A percentile compares a stretch with the other conserved stretches of the same genome.
These are phyloP conservation scores for Catocala fraxini DNA, from an alignment of 2,888 invertebrate species.

Conservation along the genomic window DNA sequence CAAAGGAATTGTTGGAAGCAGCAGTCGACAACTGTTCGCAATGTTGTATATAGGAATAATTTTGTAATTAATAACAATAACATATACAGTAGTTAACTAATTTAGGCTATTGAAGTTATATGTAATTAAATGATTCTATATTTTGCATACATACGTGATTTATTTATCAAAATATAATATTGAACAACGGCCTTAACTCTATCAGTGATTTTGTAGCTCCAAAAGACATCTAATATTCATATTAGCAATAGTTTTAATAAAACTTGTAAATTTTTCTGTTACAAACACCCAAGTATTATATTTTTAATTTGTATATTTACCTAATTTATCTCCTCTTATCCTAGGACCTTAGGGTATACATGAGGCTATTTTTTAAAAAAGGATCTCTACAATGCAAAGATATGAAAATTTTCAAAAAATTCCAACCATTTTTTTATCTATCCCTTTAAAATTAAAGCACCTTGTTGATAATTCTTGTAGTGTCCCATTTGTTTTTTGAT, in stretches of 20 bases:
- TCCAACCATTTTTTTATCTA: background rate
- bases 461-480: background rate
- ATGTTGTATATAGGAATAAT: conserved; percentile 58
- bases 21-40: conserved; percentile 38
- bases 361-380: conserved; percentile 8
- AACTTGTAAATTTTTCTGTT: background rate
- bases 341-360: conserved; percentile 20
- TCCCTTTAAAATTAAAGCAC: background rate
- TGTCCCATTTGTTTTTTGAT: background rate
- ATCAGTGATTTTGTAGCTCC: conserved; percentile 28
- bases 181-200: conserved; percentile 25
- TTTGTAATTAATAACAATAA: conserved; percentile 59
- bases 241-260: conserved; percentile 14
- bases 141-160: conserved; percentile 49
- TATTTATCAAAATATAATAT: conserved; percentile 11
- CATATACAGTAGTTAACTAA: conserved; percentile 56
- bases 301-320: conserved; percentile 10
- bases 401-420: background rate
- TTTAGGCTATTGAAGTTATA: conserved; percentile 50
- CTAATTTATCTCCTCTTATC: conserved; percentile 21
- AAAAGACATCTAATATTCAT: conserved; percentile 41
- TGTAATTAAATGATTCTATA: conserved; percentile 37
- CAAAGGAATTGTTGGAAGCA: conserved; percentile 16
- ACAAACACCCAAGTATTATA: conserved; percentile 6
- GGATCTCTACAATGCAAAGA: conserved; percentile 4